Evolutionary conservation across 2,888 invertebrate genomes (phyloP), one percentile per base, ranked within the genome.

Genomic region (Thelaira solivaga): DNA sequence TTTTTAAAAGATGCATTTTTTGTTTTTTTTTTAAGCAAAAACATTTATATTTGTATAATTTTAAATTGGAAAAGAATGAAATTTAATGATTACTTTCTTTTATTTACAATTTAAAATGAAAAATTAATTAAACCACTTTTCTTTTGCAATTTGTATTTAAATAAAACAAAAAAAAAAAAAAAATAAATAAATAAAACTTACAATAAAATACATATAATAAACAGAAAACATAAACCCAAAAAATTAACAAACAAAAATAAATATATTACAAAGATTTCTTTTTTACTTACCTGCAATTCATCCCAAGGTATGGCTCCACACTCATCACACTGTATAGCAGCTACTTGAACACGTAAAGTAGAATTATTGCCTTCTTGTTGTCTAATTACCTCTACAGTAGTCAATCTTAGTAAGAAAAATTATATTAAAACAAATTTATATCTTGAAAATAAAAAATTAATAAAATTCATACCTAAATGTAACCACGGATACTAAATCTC

Each of bases 291-390:
- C 94, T 97, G 97, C 90, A 98, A 94, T 89, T 97, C 97, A 86
- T 97, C 97, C 94, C 96, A 97, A 0, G 95, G 95, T 86, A 97
- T 96, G 43, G 95, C 93, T 41, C 93, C 92, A 85, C 96, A 96
- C 88, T 97, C 97, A 83, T 96, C 95, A 61, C 93, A 93, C 26
- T 91, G 91, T 5, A 97, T 89, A 81, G 94, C 91, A 7, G 93
- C 91, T 36, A 94, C 91, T 88, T 94, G 93, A 47, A 94, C 85
- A 85, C 93, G 93, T 43, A 94, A 90, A 1, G 91, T 90, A 1
- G 94, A 93, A 34, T 91, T 90, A 80, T 92, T 91, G 1, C 93
- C 94, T 69, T 90, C 89, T 8, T 93, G 93, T 87, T 95, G 93
- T 80, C 94, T 92, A 71, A 94, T 90, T 29, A 94, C 87, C 89